Conservation (phyloP, 1,140 invertebrate species). For the Drosophila teissieri region DNA sequence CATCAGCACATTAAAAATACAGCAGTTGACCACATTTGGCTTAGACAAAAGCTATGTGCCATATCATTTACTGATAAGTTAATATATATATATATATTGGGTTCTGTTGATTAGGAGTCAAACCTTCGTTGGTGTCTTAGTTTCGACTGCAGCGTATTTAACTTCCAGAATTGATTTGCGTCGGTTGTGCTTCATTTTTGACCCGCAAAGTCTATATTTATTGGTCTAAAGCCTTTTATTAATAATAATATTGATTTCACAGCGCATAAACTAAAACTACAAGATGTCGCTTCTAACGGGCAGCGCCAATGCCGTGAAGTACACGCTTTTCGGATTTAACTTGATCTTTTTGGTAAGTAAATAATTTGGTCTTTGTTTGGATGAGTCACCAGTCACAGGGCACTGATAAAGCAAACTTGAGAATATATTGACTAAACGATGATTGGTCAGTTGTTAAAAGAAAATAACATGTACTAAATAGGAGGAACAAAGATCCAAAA, state of each 20-base stretch:
- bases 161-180: conserved; percentile 38
- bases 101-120: conserved; percentile 60
- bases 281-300: conserved; percentile 83
- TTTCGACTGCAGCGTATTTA: conserved; percentile 35
- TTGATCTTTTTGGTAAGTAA: conserved; percentile 89
- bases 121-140: conserved; percentile 24
- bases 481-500: too few relatives aligned
- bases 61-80: conserved; percentile 70
- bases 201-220: background rate
- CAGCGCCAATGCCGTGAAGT: conserved; percentile 87
- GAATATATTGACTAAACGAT: conserved; percentile 17
- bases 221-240: background rate
- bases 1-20: conserved; percentile 27
- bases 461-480: background rate
- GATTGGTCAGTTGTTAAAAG: background rate
- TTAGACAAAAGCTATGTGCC: conserved; percentile 61
- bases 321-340: conserved; percentile 88
- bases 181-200: conserved; percentile 42
- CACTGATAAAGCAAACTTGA: background rate
- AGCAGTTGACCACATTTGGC: conserved; percentile 65
- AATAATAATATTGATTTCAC: background rate
- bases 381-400: conserved; percentile 28
- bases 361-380: background rate
- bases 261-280: conserved; percentile 8
- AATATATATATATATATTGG: conserved; percentile 8